Percentiles rank a stretch among this genome's conserved stretches.
Evolutionary conservation across 2,797 vertebrate genomes (phyloP).

Genomic region (Molossus molossus): DNA sequence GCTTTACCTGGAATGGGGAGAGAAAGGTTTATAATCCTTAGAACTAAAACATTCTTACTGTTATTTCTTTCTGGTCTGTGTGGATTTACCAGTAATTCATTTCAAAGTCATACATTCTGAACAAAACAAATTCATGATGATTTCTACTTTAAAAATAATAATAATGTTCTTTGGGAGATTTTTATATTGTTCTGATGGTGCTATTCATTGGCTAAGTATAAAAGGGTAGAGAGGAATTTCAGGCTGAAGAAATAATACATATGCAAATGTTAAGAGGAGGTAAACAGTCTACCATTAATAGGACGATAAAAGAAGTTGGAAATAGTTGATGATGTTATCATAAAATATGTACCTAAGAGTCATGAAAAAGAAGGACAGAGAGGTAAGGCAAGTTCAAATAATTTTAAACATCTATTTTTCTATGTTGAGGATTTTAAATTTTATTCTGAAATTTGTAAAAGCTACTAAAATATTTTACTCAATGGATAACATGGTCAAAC

Average conservation of each 20-base stretch:
- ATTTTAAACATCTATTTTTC: background rate
- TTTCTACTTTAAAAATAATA: constrained; percentile 21
- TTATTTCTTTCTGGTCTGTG: background rate
- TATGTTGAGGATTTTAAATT: constrained; percentile 13
- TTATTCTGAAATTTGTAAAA: constrained; percentile 21
- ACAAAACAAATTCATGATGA: background rate
- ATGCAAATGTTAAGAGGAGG: background rate
- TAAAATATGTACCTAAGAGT: background rate
- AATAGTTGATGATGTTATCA: background rate
- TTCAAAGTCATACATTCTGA: background rate
- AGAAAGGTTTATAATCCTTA: background rate
- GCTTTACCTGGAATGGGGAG: background rate
- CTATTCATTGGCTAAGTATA: background rate
- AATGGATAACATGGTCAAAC: background rate
- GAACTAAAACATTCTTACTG: background rate
- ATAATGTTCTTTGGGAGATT: background rate
- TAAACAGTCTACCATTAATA: background rate
- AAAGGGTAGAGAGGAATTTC: background rate
- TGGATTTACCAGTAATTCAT: background rate
- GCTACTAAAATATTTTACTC: background rate
- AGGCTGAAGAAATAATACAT: background rate
- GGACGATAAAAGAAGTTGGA: background rate
- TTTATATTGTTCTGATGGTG: background rate
- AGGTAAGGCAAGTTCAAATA: background rate
- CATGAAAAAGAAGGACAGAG: background rate